Conservation (phyloP, 2,888 invertebrate species). For the Drosophila flavopinicola region DNA sequence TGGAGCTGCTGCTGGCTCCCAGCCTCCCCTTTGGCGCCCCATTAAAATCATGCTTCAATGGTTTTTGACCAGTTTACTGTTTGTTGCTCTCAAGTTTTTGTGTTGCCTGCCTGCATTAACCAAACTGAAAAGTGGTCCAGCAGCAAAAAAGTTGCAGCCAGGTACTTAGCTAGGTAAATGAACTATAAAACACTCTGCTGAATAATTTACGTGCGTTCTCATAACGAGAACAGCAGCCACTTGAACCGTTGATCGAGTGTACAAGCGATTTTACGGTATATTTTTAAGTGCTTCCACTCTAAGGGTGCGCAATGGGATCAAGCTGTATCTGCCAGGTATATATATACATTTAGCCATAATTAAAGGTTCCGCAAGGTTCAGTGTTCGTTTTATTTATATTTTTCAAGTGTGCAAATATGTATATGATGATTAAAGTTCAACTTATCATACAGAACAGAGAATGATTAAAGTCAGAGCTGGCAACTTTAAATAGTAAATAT, state of each 20-base stretch:
- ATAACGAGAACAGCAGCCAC: constrained; percentile 38
- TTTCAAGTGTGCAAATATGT: no score
- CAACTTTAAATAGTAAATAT: no score
- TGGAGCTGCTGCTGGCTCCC: constrained; percentile 1
- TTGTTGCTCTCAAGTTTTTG: constrained; percentile 60
- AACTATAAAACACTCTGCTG: constrained; percentile 68
- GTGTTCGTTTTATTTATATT: no score
- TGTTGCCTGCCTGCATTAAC: constrained; percentile 44
- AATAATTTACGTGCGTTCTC: constrained; percentile 62
- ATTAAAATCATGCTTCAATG: constrained; percentile 76
- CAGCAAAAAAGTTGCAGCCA: constrained; percentile 35
- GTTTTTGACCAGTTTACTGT: constrained; percentile 71
- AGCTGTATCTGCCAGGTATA: background rate
- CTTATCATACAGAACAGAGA: no score
- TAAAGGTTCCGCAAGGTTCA: no score
- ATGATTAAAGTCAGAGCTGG: no score
- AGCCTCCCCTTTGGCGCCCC: constrained; percentile 39
- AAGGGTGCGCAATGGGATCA: background rate
- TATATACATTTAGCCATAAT: no score
- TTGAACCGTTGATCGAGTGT: constrained; percentile 38
- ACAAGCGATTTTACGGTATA: constrained; percentile 1
- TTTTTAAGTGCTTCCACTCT: background rate
- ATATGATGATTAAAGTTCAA: no score
- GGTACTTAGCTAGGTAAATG: constrained; percentile 69
- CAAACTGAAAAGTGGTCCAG: constrained; percentile 46